Conservation (phyloP, 2,888 invertebrate genomes). For the Drosophila ezoana region DNA sequence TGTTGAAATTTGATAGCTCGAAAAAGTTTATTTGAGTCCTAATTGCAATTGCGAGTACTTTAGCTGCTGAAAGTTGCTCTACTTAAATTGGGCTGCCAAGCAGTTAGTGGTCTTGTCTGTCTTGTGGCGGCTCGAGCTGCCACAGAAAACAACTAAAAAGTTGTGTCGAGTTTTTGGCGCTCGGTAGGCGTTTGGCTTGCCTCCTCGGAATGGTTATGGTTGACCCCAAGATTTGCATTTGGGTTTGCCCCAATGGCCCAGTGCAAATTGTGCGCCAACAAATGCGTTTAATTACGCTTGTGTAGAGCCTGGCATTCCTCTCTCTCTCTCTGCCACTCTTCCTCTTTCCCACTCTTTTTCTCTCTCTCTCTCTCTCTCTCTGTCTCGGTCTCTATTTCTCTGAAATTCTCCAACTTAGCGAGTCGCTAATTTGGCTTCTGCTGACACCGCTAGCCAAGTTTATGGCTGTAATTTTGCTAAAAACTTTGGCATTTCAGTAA, state of each 20-base stretch:
- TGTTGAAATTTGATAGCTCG: background rate
- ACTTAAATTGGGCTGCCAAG: background rate
- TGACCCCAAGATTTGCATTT: constrained; percentile 51
- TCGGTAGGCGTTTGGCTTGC: constrained; percentile 1
- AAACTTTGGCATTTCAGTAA: constrained; percentile 70
- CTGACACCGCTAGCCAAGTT: constrained; percentile 64
- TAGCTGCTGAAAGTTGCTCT: background rate
- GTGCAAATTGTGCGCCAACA: constrained; percentile 47
- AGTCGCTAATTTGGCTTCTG: constrained; percentile 58
- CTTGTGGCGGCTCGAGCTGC: constrained; percentile 2
- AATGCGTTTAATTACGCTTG: constrained; percentile 65
- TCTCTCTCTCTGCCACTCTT: background rate
- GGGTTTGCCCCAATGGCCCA: constrained; percentile 34
- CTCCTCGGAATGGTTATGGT: constrained; percentile 30
- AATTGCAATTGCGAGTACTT: constrained; percentile 12
- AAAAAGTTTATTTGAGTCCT: constrained; percentile 1
- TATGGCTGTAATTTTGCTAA: constrained; percentile 64
- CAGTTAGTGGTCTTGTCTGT: background rate
- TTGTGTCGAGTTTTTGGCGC: background rate
- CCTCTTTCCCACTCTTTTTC: too few relatives aligned
- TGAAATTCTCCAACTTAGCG: background rate
- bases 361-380: background rate
- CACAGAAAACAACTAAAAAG: background rate
- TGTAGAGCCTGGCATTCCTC: background rate
- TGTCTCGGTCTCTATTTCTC: background rate